A percentile compares a stretch with the other conserved stretches of the same genome.
Evolutionary conservation across 2,888 invertebrate species (phyloP).

Genomic region (Escarpia spicata): DNA sequence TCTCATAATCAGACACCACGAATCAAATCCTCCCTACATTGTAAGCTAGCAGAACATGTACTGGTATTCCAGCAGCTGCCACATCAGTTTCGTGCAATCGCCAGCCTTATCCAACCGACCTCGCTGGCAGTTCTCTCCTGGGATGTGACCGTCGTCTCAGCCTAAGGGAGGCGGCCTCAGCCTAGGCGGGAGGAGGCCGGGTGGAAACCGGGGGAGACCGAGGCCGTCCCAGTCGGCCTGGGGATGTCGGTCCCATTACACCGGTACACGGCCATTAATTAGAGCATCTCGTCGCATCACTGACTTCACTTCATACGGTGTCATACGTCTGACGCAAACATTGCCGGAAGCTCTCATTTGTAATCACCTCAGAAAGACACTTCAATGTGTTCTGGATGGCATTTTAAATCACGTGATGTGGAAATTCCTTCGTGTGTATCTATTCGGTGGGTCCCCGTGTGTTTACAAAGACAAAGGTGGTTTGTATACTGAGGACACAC

Average conservation of each 20-base stretch:
- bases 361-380: background rate
- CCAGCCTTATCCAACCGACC: background rate
- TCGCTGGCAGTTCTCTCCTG: background rate
- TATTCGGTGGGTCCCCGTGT: too few species aligned
- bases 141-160: background rate
- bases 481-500: too few species aligned
- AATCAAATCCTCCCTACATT: background rate
- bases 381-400: too few species aligned
- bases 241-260: background rate
- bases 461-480: too few species aligned
- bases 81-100: background rate
- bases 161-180: background rate
- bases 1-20: background rate
- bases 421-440: too few species aligned
- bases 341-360: background rate
- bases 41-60: background rate
- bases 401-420: too few species aligned
- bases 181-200: background rate
- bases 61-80: background rate
- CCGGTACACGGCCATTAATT: background rate
- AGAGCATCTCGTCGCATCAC: background rate
- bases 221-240: background rate
- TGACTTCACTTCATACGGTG: background rate
- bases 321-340: background rate
- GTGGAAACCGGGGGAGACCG: background rate